Base-by-base conservation (phyloP, 35 echinoderm and acorn worm genomes). In the Apostichopus parvimensis region DNA sequence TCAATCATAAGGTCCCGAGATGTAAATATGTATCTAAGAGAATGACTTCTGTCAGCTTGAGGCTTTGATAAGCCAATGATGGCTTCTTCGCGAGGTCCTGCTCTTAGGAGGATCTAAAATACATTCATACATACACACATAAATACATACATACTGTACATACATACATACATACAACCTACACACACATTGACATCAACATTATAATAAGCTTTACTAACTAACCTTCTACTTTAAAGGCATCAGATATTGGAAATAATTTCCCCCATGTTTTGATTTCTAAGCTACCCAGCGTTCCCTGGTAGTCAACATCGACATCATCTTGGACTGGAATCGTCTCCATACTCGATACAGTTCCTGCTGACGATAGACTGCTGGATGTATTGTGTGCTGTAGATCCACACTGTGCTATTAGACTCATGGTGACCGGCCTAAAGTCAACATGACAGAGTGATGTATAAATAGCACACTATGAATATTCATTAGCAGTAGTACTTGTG, bases 261-360 rank as follows among this genome's bases (percentile, higher is more conserved):
- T 79, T 91, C 0, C 89, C 89, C 89, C 89, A 91, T 77, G 61
- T 77, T 23, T 91, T 91, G 71, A 78, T 66, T 21, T 91, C 89
- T n/a, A 68, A 53, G 6, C 9, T 8, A 5, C 72, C 89, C 7
- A 91, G 76, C 1, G 89, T 91, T 0, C 82, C 92, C 17, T 93
- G 78, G 83, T 89, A 92, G 54, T 93, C 93, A 8, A 86, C 92
- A 77, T 98, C 97, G 9, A 79, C 84, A 28, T 96, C 94, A 58
- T 98, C 97, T 88, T 98, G 97, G 11, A 94, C 95, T 64, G 97
- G 97, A 82, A 98, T 86, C 1, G 97, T 98, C 68, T 98, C 97
- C 95, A 96, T 96, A 45, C 97, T 98, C n/a, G 94, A 94, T 13
- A 98, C 56, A 5, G 92, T 95, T 9, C 94, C 97, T 1, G 53